These are phyloP conservation scores for Temnothorax ravouxi DNA, from an alignment of 2,888 invertebrate genomes.

Conservation along the genomic window DNA sequence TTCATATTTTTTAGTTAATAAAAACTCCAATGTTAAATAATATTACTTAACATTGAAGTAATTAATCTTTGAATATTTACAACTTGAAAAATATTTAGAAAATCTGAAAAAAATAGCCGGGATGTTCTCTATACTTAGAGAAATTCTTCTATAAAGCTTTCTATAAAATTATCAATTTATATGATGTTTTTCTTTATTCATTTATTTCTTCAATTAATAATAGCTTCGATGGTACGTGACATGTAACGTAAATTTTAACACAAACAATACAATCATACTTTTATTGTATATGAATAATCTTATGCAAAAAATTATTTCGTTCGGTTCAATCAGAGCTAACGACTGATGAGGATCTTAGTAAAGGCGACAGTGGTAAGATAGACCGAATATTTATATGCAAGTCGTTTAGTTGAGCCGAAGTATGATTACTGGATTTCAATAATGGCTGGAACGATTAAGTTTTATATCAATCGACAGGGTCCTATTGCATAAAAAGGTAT, in stretches of 20 bases:
- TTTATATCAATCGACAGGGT: not conserved
- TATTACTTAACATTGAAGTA: not conserved
- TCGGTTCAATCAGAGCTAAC: not conserved
- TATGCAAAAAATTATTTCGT: not conserved
- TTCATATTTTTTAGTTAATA: constrained; percentile 14
- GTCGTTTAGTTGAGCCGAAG: not conserved
- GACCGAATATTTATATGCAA: not conserved
- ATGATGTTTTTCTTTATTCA: not conserved
- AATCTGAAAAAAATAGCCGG: not conserved
- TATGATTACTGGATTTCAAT: not conserved
- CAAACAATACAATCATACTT: not conserved
- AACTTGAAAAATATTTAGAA: not conserved
- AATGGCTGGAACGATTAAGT: not conserved
- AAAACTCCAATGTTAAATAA: not conserved
- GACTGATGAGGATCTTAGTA: not conserved
- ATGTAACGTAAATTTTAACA: not conserved
- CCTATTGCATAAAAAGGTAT: not conserved
- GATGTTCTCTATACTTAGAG: not conserved
- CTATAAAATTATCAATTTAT: not conserved
- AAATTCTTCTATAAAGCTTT: not conserved
- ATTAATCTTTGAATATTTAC: not conserved
- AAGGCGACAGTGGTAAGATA: not conserved
- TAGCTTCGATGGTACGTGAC: not conserved
- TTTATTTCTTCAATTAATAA: constrained; percentile 12
- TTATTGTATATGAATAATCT: not conserved